Conservation (phyloP, 2,113 vertebrate genomes). For the Cavia porcellus region DNA sequence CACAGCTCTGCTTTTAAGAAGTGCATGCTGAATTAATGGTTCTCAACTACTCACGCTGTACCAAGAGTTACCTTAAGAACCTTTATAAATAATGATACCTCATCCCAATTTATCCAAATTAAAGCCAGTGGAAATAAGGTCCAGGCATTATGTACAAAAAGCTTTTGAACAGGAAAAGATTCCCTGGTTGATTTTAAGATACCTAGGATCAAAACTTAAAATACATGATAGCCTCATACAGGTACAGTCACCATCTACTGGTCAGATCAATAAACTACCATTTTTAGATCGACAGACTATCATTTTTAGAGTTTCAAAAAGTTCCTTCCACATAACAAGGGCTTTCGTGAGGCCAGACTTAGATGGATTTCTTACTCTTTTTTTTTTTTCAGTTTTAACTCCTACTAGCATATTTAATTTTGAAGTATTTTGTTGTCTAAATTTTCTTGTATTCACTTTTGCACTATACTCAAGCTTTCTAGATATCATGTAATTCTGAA, state of each 20-base stretch:
- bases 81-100: background rate
- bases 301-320: background rate
- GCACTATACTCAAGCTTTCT: background rate
- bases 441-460: background rate
- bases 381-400: background rate
- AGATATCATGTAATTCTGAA: conserved; percentile 32
- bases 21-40: background rate
- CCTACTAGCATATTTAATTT: background rate
- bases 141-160: background rate
- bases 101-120: background rate
- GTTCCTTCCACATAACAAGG: background rate
- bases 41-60: background rate
- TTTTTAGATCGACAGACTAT: too few species aligned
- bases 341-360: background rate
- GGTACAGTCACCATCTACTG: background rate
- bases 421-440: background rate
- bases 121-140: background rate
- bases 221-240: background rate
- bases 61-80: background rate
- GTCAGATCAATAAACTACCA: background rate
- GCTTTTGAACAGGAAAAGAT: background rate
- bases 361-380: background rate
- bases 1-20: conserved; percentile 32
- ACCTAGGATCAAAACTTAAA: background rate
- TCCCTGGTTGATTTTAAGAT: background rate